Conservation (phyloP, 2,797 vertebrate genomes). For the Hapalemur alaotrensis region DNA sequence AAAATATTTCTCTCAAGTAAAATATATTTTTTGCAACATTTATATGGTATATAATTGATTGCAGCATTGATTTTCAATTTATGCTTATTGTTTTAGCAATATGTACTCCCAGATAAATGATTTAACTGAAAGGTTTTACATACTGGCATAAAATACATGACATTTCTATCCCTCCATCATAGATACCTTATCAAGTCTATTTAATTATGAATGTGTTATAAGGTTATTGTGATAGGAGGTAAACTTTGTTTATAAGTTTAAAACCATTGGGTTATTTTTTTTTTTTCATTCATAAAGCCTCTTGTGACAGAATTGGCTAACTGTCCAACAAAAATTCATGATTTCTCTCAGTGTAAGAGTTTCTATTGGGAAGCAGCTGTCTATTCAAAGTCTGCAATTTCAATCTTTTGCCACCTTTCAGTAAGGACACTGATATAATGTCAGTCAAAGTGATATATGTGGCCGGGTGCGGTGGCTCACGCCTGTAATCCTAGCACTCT, state of each 20-base stretch:
- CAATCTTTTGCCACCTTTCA: not conserved
- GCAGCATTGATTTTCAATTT: not conserved
- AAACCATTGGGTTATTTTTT: not conserved
- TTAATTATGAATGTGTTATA: conserved; percentile 5
- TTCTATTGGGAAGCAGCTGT: not conserved
- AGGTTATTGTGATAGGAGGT: not conserved
- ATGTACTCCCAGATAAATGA: not conserved
- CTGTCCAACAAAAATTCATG: not conserved
- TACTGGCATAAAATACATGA: not conserved
- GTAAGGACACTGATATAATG: not conserved
- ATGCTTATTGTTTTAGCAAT: not conserved
- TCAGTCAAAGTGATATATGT: not conserved
- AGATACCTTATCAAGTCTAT: not conserved
- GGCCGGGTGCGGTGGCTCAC: too few relatives aligned
- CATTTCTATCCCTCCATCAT: not conserved
- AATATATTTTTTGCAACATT: not conserved
- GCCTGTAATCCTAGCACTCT: too few relatives aligned
- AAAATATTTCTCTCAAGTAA: not conserved
- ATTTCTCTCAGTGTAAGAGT: not conserved
- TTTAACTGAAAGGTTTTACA: not conserved
- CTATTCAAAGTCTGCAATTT: not conserved
- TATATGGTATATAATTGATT: not conserved
- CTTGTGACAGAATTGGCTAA: not conserved
- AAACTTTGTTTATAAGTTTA: not conserved
- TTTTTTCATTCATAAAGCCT: not conserved